phyloP scores from a whole-genome alignment of 1,140 invertebrate species.

The Drosophila pseudoobscura region DNA sequence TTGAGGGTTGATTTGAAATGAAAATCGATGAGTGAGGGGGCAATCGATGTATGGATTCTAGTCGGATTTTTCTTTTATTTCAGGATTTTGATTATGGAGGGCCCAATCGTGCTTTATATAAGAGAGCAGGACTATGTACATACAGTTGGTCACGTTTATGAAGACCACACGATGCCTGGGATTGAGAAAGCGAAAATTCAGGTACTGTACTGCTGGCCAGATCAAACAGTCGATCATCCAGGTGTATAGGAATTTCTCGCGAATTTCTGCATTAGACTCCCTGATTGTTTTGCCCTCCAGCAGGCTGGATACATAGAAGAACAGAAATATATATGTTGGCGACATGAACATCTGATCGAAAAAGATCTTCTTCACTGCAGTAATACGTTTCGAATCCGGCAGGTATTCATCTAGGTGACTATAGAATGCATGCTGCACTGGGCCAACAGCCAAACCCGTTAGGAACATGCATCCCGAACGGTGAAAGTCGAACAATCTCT shows the following conservation, averaged over 20 bases:
- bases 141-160: slow-evolving; percentile 28
- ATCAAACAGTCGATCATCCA: slow-evolving; percentile 29
- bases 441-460: slow-evolving; percentile 28
- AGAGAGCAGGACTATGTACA: slow-evolving; percentile 30
- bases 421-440: slow-evolving; percentile 41
- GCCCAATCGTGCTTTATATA: slow-evolving; percentile 28
- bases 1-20: background rate
- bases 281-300: slow-evolving; percentile 16
- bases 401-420: slow-evolving; percentile 2
- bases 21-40: background rate
- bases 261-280: slow-evolving; percentile 17
- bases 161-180: slow-evolving; percentile 23
- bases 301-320: slow-evolving; percentile 27
- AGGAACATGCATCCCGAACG: slow-evolving; percentile 26
- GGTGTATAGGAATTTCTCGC: slow-evolving; percentile 23
- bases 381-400: background rate
- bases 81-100: no score
- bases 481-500: slow-evolving; percentile 4
- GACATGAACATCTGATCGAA: slow-evolving; percentile 42
- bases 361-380: slow-evolving; percentile 14
- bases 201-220: slow-evolving; percentile 29
- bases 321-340: slow-evolving; percentile 25
- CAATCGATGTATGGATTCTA: background rate
- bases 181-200: slow-evolving; percentile 33
- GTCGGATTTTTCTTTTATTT: background rate